Evolutionary conservation across 2,888 invertebrate species (phyloP).

Genomic region (Macrostomum cliftonense): DNA sequence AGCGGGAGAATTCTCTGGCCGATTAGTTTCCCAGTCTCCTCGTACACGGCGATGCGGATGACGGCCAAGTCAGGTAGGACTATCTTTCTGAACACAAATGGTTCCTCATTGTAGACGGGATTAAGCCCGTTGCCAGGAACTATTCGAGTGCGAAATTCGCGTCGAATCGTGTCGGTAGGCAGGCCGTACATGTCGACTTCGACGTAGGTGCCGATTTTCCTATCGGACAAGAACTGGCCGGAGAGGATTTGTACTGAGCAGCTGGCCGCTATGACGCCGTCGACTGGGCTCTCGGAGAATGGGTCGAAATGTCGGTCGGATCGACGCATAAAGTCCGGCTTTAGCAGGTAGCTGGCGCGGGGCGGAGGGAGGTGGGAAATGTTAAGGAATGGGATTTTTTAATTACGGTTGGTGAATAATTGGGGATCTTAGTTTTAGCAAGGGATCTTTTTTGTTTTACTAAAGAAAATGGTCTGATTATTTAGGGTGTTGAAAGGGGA

Average conservation of each 20-base stretch:
- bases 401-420: too few relatives aligned
- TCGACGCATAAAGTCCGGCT: slow-evolving; percentile 96
- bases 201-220: slow-evolving; percentile 93
- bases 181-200: slow-evolving; percentile 95
- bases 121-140: slow-evolving; percentile 94
- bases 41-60: slow-evolving; percentile 91
- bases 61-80: slow-evolving; percentile 93
- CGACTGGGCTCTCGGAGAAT: slow-evolving; percentile 94
- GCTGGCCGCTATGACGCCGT: slow-evolving; percentile 94
- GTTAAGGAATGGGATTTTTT: too few relatives aligned
- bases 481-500: too few relatives aligned
- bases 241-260: slow-evolving; percentile 94
- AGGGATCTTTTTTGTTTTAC: too few relatives aligned
- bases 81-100: slow-evolving; percentile 81
- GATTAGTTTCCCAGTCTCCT: slow-evolving; percentile 81
- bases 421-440: too few relatives aligned
- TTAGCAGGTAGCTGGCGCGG: slow-evolving; percentile 65
- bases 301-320: slow-evolving; percentile 92
- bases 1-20: slow-evolving; percentile 91
- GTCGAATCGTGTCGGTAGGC: slow-evolving; percentile 92
- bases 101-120: slow-evolving; percentile 92
- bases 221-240: slow-evolving; percentile 94
- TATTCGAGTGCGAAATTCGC: slow-evolving; percentile 83
- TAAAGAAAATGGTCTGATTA: too few relatives aligned
- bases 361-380: too few relatives aligned